Conservation (phyloP, 2,888 invertebrate species). For the Hydriomena furcata region DNA sequence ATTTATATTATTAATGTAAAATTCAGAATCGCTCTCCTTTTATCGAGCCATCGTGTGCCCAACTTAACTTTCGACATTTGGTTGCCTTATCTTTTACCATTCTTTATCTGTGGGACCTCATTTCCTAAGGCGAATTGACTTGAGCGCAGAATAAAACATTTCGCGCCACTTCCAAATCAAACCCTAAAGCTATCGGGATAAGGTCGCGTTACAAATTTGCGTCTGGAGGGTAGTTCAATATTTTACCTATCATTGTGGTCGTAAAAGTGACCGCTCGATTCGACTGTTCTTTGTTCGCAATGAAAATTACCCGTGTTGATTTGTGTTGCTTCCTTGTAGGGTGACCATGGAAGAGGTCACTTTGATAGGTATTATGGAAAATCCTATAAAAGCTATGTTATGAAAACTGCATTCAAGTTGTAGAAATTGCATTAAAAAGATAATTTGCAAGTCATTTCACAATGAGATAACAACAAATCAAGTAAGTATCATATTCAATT, state of each 20-base stretch:
- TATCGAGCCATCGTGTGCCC: conserved; percentile 30
- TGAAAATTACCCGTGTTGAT: conserved; percentile 32
- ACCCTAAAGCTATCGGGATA: conserved; percentile 10
- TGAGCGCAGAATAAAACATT: conserved; percentile 8
- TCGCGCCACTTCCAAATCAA: not conserved
- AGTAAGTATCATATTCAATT: too few species aligned
- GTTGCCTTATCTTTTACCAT: conserved; percentile 40
- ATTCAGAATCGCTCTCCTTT: conserved; percentile 1
- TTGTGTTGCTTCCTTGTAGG: conserved; percentile 33
- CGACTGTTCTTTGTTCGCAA: conserved; percentile 27
- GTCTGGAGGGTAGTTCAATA: conserved; percentile 33
- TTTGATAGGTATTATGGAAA: too few species aligned
- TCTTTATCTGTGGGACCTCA: conserved; percentile 41
- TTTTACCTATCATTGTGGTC: conserved; percentile 46
- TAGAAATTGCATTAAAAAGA: not conserved
- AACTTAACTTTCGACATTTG: conserved; percentile 24
- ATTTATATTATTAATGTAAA: too few species aligned
- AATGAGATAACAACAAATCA: conserved; percentile 16
- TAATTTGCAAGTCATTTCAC: not conserved
- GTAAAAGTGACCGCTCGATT: conserved; percentile 46
- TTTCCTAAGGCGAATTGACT: conserved; percentile 42
- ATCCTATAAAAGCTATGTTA: too few species aligned
- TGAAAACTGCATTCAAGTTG: too few species aligned
- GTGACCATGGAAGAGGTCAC: conserved; percentile 19
- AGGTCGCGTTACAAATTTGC: conserved; percentile 10